phyloP scores from a whole-genome alignment of 2,888 invertebrate genomes.

The Oxystoma pomonae region DNA sequence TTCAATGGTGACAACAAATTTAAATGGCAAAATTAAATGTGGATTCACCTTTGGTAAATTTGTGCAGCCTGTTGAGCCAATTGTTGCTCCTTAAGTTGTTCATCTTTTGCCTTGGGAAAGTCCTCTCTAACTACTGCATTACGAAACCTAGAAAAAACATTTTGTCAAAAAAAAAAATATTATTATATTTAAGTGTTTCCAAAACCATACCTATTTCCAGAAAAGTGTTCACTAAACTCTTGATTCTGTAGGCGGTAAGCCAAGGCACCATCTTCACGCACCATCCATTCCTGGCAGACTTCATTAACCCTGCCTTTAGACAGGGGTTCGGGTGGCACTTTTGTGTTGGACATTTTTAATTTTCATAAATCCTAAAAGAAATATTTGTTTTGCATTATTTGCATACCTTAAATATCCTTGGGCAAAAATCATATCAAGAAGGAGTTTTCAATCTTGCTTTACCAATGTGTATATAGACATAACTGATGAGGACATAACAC shows the following conservation, averaged over 20 bases:
- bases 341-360: slow-evolving; percentile 33
- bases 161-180: too few relatives aligned
- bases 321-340: slow-evolving; percentile 47
- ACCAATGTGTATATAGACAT: too few relatives aligned
- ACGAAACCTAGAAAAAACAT: too few relatives aligned
- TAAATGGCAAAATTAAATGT: too few relatives aligned
- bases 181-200: too few relatives aligned
- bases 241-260: slow-evolving; percentile 77
- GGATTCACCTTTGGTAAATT: slow-evolving; percentile 54
- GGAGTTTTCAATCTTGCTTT: too few relatives aligned
- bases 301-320: slow-evolving; percentile 66
- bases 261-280: slow-evolving; percentile 78
- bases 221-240: slow-evolving; percentile 76
- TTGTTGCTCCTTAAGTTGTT: slow-evolving; percentile 66
- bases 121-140: slow-evolving; percentile 76
- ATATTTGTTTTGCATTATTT: too few relatives aligned
- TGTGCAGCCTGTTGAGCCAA: slow-evolving; percentile 61
- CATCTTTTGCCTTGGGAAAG: slow-evolving; percentile 68
- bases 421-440: too few relatives aligned
- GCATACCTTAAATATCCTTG: too few relatives aligned
- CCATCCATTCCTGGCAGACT: slow-evolving; percentile 79
- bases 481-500: too few relatives aligned
- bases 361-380: too few relatives aligned
- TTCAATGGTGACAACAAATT: too few relatives aligned
- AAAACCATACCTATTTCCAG: slow-evolving; percentile 70